These are phyloP conservation scores for Aphelocoma coerulescens DNA, from an alignment of 2,113 vertebrate genomes.

Conservation along the genomic window DNA sequence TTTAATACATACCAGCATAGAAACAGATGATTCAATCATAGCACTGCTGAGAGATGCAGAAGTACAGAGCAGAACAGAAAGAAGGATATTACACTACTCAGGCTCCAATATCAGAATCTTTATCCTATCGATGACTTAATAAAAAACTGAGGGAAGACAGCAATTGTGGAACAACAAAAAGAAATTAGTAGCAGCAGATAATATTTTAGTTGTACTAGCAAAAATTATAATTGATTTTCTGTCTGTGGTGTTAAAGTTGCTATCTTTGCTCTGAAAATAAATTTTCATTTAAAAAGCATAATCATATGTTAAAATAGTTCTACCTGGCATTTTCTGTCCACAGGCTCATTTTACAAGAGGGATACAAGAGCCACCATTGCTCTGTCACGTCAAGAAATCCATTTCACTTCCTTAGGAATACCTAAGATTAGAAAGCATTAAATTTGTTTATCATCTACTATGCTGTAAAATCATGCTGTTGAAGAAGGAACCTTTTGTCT, in stretches of 20 bases:
- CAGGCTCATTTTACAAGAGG: background rate
- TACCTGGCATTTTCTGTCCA: conserved; percentile 13
- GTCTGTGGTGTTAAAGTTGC: conserved; percentile 31
- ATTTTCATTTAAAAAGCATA: conserved; percentile 19
- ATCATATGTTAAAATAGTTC: background rate
- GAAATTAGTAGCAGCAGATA: conserved; percentile 24
- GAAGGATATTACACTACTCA: background rate
- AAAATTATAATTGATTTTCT: conserved; percentile 65
- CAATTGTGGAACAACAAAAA: conserved; percentile 15
- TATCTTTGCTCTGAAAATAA: conserved; percentile 31
- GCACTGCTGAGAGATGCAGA: background rate
- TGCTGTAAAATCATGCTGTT: background rate
- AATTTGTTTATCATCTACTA: background rate
- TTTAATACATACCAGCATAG: background rate
- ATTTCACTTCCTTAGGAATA: background rate
- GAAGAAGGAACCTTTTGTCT: background rate
- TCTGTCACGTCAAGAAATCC: background rate
- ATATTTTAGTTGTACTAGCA: conserved; percentile 47
- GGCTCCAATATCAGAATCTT: background rate
- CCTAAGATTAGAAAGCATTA: background rate
- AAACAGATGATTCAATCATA: background rate
- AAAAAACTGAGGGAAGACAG: conserved; percentile 12
- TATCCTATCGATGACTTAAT: background rate
- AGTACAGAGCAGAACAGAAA: background rate
- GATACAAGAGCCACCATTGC: background rate